These are phyloP conservation scores for Cladorhizidae sp. DNA, from an alignment of 37 sponge, comb jelly and placozoan species.

Conservation along the genomic window DNA sequence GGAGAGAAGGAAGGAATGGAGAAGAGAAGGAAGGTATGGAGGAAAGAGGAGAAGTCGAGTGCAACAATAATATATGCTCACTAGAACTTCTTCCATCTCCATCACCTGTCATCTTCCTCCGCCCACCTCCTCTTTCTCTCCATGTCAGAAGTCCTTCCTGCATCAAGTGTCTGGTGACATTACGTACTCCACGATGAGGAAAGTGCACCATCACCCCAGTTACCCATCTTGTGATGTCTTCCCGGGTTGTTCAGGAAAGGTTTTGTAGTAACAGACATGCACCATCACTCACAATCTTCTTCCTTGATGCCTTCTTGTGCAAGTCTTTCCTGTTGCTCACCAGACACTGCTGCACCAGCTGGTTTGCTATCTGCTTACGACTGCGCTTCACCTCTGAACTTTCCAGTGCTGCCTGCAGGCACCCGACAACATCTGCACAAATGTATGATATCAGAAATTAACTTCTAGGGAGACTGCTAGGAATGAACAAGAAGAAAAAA, in stretches of 20 bases:
- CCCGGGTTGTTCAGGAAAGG: too few species aligned
- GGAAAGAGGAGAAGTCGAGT: too few species aligned
- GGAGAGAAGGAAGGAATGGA: too few species aligned
- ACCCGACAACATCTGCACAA: conserved; percentile 69
- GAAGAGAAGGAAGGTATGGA: too few species aligned
- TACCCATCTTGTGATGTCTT: background rate
- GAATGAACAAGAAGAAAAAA: too few species aligned
- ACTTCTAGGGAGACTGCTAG: too few species aligned
- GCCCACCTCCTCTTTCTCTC: background rate
- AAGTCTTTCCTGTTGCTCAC: conserved; percentile 58
- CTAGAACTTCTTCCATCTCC: background rate
- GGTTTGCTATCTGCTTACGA: conserved; percentile 53
- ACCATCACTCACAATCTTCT: conserved; percentile 16
- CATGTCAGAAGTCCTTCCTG: conserved; percentile 12
- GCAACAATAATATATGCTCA: background rate
- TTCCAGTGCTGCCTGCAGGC: conserved; percentile 62
- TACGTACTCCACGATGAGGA: conserved; percentile 38
- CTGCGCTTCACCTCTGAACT: conserved; percentile 5
- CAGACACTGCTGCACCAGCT: conserved; percentile 64
- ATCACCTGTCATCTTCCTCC: background rate
- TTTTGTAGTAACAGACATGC: too few species aligned
- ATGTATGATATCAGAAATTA: background rate
- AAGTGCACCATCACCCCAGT: conserved; percentile 12
- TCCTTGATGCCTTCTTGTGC: conserved; percentile 45
- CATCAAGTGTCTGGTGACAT: conserved; percentile 27